A percentile compares a stretch with the other conserved stretches of the same genome.
Evolutionary conservation across 2,888 invertebrate genomes (phyloP).

Genomic region (Polietes domitor): DNA sequence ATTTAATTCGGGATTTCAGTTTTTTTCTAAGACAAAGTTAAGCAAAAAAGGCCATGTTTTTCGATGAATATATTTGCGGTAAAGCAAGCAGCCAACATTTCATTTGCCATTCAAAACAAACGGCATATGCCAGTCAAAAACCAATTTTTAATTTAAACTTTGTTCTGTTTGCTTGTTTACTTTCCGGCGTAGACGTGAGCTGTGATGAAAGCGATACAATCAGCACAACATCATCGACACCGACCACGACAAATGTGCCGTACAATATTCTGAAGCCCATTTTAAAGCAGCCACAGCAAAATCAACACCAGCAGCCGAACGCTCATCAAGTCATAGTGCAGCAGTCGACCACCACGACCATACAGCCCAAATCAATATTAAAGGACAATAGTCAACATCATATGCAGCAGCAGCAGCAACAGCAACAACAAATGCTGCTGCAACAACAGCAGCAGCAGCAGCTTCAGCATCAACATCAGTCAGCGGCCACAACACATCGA

Average conservation of each 20-base stretch:
- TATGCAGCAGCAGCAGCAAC: constrained; percentile 65
- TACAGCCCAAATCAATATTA: constrained; percentile 65
- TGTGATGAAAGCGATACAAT: constrained; percentile 78
- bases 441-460: constrained; percentile 65
- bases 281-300: constrained; percentile 73
- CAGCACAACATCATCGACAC: constrained; percentile 75
- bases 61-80: no score
- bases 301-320: constrained; percentile 66
- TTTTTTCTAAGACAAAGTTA: no score
- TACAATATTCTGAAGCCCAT: constrained; percentile 74
- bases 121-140: no score
- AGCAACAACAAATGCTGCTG: constrained; percentile 66
- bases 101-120: no score
- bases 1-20: no score
- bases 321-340: constrained; percentile 67
- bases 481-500: constrained; percentile 69
- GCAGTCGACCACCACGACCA: constrained; percentile 62
- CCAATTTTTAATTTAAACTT: background rate
- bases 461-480: constrained; percentile 68
- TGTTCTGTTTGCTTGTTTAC: constrained; percentile 17
- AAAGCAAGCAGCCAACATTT: no score
- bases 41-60: no score
- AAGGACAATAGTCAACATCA: constrained; percentile 66
- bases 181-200: constrained; percentile 71
- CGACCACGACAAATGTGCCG: constrained; percentile 71